Base-by-base conservation (phyloP, 1,140 invertebrate species). In the Tenebrio molitor region DNA sequence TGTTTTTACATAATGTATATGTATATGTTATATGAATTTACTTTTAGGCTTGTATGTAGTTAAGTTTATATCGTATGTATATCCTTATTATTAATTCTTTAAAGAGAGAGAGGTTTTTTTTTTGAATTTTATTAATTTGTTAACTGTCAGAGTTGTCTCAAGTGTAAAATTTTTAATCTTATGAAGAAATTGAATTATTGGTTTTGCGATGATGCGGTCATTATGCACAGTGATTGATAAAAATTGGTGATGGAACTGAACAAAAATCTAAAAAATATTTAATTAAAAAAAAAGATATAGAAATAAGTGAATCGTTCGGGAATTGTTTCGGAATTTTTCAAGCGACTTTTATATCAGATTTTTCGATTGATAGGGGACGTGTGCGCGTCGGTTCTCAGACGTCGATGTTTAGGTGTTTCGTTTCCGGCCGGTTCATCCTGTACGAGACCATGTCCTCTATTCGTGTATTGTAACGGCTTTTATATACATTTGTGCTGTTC, bases 401-500 rank as follows among this genome's bases (percentile, higher is more conserved):
- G 50, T 64, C 19, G 36, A 25, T 58, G 50, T 58, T 58, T 58
- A 14, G 29, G 12, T 23, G 46, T 53, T 46, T 46, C 1, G 17
- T 46, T 46, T 46, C 36, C 36, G 36, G 12, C 5, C n/a, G 15
- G 25, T 62, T 29, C 8, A 4, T 29, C 8, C 25, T n/a, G 21
- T 21, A 62, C n/a, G n/a, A n/a, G 29, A 66, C 19, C 63, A 66
- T 66, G 63, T 66, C 63, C 63, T 66, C 50, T 62, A 62, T 23
- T 25, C 63, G 36, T 66, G 64, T 66, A 42, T 65, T 66, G 64
- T 66, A 65, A 41, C 36, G 64, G 64, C 64, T 66, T 66, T 66
- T 66, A 41, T 66, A 65, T 65, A 66, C 34, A 66, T 66, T 41
- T 66, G 64, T 66, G 64, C 64, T 66, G 64, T 66, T 66, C 42